phyloP scores from a whole-genome alignment of 2,797 vertebrate species.

The Pseudomugil tenellus region DNA sequence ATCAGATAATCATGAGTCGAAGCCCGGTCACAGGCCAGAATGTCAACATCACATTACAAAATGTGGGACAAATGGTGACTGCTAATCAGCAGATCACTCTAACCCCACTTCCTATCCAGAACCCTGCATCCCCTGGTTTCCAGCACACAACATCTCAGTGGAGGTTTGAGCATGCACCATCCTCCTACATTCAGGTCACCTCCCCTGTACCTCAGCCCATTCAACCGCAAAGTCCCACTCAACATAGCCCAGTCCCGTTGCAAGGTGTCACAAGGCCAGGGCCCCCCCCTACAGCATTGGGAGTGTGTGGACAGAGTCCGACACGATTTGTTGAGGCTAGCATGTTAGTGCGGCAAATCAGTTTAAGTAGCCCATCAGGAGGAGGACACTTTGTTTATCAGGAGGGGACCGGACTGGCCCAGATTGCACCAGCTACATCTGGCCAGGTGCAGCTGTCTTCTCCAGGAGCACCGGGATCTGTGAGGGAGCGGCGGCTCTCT shows the following conservation, averaged over 20 bases:
- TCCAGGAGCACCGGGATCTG: constrained; percentile 81
- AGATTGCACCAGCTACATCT: constrained; percentile 86
- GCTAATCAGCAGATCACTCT: constrained; percentile 95
- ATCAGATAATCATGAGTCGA: constrained; percentile 95
- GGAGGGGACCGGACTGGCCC: constrained; percentile 88
- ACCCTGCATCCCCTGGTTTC: constrained; percentile 91
- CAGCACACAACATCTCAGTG: constrained; percentile 92
- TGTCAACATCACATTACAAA: constrained; percentile 96
- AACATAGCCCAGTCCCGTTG: constrained; percentile 90
- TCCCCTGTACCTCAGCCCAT: constrained; percentile 92
- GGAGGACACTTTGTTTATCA: constrained; percentile 94
- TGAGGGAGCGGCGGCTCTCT: constrained; percentile 91
- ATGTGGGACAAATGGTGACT: constrained; percentile 89
- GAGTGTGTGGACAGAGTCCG: constrained; percentile 92
- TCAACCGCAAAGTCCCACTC: constrained; percentile 95
- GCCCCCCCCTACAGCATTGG: constrained; percentile 84
- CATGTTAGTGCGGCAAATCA: constrained; percentile 93
- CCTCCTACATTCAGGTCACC: constrained; percentile 94
- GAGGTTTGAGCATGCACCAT: constrained; percentile 92
- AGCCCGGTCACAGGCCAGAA: constrained; percentile 91
- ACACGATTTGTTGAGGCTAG: constrained; percentile 92
- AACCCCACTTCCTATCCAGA: constrained; percentile 90
- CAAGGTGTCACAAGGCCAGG: constrained; percentile 86
- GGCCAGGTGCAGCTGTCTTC: constrained; percentile 89
- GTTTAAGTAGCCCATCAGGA: constrained; percentile 87